Conservation (phyloP, 2,888 invertebrate species). For the Amphipyra berbera region DNA sequence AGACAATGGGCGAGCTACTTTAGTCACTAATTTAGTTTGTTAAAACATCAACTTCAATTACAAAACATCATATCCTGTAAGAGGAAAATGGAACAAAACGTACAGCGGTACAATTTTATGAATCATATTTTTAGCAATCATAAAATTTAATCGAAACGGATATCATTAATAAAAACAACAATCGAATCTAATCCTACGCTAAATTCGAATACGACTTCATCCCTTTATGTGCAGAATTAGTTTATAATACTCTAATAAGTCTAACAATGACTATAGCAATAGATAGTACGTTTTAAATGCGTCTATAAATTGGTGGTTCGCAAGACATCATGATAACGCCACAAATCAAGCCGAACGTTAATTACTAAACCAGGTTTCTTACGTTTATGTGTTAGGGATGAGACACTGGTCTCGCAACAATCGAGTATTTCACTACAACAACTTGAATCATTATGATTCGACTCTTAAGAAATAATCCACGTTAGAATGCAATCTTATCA, state of each 20-base stretch:
- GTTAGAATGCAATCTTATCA: too few species aligned
- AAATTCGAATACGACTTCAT: slow-evolving; percentile 10
- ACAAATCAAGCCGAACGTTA: slow-evolving; percentile 81
- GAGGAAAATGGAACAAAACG: slow-evolving; percentile 14
- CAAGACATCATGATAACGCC: slow-evolving; percentile 77
- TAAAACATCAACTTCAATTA: too few species aligned
- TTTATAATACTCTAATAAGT: slow-evolving; percentile 50
- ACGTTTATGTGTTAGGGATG: slow-evolving; percentile 51
- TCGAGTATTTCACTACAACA: slow-evolving; percentile 6
- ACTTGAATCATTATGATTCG: slow-evolving; percentile 4
- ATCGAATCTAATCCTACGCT: slow-evolving; percentile 24
- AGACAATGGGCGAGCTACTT: neutral
- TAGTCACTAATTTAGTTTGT: too few species aligned
- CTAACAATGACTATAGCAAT: slow-evolving; percentile 61
- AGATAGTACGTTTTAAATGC: slow-evolving; percentile 65
- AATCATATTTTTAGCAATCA: slow-evolving; percentile 10
- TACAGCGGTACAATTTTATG: slow-evolving; percentile 14
- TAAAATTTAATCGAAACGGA: slow-evolving; percentile 20
- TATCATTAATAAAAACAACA: slow-evolving; percentile 32
- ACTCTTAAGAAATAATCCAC: neutral
- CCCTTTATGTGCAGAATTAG: slow-evolving; percentile 33
- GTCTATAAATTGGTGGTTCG: slow-evolving; percentile 74
- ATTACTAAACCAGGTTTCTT: slow-evolving; percentile 68
- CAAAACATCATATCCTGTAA: neutral
- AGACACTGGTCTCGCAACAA: slow-evolving; percentile 27